Evolutionary conservation across 2,113 vertebrate genomes (phyloP).

Genomic region (Arothron firmamentum): DNA sequence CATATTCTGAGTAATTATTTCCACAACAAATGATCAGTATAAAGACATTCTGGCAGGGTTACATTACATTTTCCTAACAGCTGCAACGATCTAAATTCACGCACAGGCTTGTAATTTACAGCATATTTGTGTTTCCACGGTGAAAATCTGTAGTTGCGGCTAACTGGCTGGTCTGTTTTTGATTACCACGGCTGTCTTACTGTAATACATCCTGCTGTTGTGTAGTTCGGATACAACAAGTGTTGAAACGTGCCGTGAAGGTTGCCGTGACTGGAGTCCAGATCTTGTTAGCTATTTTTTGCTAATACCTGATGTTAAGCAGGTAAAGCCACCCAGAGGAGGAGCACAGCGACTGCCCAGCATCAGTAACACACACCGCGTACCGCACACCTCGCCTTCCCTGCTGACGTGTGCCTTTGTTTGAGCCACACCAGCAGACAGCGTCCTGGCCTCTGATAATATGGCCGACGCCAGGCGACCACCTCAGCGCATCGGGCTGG

Average conservation of each 20-base stretch:
- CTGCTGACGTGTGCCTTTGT: background rate
- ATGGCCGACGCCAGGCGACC: background rate
- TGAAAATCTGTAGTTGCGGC: too few relatives aligned
- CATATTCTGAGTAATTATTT: too few relatives aligned
- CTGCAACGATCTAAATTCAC: too few relatives aligned
- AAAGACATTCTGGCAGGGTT: too few relatives aligned
- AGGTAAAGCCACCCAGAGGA: conserved; percentile 7
- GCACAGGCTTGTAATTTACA: too few relatives aligned
- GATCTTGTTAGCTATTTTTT: conserved; percentile 40
- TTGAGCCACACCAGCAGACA: background rate
- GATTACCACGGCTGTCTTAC: too few relatives aligned
- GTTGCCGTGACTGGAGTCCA: background rate
- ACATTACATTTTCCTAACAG: too few relatives aligned
- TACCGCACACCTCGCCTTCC: background rate
- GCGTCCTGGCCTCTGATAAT: too few relatives aligned
- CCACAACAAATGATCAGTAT: too few relatives aligned
- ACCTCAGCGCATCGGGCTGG: background rate
- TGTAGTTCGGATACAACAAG: background rate
- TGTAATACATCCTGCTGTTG: background rate
- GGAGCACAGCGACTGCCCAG: background rate
- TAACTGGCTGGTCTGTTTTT: too few relatives aligned
- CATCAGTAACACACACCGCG: background rate
- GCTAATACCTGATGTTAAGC: conserved; percentile 39
- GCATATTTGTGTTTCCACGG: too few relatives aligned
- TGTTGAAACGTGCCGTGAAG: background rate